A percentile compares a stretch with the other conserved stretches of the same genome.
These are phyloP conservation scores for Eurois occulta DNA, from an alignment of 2,888 invertebrate species.

Conservation along the genomic window DNA sequence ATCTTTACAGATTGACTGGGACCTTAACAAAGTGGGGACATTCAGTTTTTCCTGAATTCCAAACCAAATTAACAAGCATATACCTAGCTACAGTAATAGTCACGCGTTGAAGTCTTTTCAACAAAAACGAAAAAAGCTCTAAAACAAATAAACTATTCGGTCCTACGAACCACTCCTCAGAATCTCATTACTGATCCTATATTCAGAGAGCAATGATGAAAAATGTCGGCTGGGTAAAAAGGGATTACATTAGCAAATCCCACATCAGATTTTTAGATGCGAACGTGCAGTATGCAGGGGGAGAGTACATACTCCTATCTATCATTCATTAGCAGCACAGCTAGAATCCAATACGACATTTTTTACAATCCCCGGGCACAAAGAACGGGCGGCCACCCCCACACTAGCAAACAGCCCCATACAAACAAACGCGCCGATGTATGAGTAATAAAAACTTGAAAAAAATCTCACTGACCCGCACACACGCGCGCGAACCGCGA, in stretches of 20 bases:
- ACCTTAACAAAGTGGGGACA: neutral
- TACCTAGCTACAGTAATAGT: conserved; percentile 6
- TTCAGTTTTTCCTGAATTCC: neutral
- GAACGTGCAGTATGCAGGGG: conserved; percentile 77
- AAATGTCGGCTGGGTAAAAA: conserved; percentile 69
- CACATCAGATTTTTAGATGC: conserved; percentile 84
- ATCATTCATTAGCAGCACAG: conserved; percentile 90
- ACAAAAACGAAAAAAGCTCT: conserved; percentile 53
- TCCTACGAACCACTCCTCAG: conserved; percentile 43
- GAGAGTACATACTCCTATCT: conserved; percentile 83
- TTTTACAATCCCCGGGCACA: conserved; percentile 90
- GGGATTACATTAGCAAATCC: conserved; percentile 76
- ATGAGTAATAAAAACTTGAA: conserved; percentile 87
- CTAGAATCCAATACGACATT: conserved; percentile 91
- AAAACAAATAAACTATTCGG: conserved; percentile 40
- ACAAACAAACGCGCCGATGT: conserved; percentile 73
- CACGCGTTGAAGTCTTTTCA: conserved; percentile 75
- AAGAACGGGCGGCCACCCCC: conserved; percentile 86
- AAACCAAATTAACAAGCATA: conserved; percentile 14
- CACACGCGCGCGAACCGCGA: conserved; percentile 84
- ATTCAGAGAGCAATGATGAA: conserved; percentile 69
- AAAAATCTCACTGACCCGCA: conserved; percentile 89
- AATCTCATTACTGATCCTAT: conserved; percentile 60
- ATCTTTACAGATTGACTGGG: neutral
- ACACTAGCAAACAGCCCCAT: conserved; percentile 78